These are phyloP conservation scores for Hydra vulgaris DNA, from an alignment of 30 jellyfish, hydroid and myxozoan genomes.

Conservation along the genomic window DNA sequence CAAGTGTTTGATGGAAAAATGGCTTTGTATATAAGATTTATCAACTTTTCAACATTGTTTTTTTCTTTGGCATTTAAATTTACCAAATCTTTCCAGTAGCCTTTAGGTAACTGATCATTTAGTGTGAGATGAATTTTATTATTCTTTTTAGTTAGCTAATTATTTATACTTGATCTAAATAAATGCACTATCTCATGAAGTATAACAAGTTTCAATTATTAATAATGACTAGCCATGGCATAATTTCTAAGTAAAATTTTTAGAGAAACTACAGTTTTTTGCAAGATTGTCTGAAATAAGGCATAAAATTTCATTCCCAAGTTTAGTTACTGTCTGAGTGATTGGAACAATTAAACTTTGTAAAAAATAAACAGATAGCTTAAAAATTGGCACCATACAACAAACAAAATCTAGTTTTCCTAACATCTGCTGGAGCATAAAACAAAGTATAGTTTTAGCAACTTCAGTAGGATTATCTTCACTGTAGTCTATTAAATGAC, in stretches of 20 bases:
- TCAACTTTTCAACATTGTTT: too few relatives aligned
- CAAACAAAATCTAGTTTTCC: not conserved
- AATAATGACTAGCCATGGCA: not conserved
- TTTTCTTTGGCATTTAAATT: too few relatives aligned
- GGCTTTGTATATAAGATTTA: too few relatives aligned
- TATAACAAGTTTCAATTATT: too few relatives aligned
- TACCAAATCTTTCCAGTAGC: too few relatives aligned
- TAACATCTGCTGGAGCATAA: not conserved
- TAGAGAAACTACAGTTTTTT: not conserved
- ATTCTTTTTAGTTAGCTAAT: too few relatives aligned
- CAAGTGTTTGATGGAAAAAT: too few relatives aligned
- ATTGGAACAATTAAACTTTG: not conserved
- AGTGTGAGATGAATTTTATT: too few relatives aligned
- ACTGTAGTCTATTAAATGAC: not conserved
- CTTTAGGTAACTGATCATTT: too few relatives aligned
- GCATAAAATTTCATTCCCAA: not conserved
- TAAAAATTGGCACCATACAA: not conserved
- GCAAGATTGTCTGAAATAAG: not conserved
- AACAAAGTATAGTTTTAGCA: not conserved
- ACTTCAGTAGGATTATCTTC: not conserved
- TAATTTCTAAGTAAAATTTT: not conserved
- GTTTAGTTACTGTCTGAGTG: not conserved
- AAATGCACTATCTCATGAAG: too few relatives aligned
- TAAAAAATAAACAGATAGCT: not conserved
- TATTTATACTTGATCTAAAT: too few relatives aligned